These are phyloP conservation scores for Metopia argyrocephala DNA, from an alignment of 2,888 invertebrate genomes.

Conservation along the genomic window DNA sequence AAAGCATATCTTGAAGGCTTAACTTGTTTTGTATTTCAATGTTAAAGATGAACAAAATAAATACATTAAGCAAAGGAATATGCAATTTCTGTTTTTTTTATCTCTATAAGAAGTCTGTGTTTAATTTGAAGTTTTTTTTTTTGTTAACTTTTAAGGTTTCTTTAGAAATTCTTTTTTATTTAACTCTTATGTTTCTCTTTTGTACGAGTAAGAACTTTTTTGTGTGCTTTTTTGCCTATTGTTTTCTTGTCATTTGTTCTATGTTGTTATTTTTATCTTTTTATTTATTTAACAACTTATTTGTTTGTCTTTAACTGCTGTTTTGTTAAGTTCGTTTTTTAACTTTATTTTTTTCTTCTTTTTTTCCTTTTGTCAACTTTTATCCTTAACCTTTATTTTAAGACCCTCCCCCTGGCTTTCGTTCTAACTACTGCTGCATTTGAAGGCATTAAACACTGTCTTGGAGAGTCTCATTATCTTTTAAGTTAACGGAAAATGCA, in stretches of 20 bases:
- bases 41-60: neutral
- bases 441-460: neutral
- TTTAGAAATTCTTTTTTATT: neutral
- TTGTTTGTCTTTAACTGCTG: neutral
- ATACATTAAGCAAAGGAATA: neutral
- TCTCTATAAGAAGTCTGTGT: neutral
- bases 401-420: neutral
- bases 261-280: slow-evolving; percentile 1
- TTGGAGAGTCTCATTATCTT: slow-evolving; percentile 54
- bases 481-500: slow-evolving; percentile 18
- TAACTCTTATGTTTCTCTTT: neutral
- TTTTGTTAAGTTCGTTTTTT: slow-evolving; percentile 32
- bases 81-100: neutral
- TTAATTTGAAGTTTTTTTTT: neutral
- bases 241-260: slow-evolving; percentile 2
- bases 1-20: neutral
- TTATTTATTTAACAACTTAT: slow-evolving; percentile 42
- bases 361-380: slow-evolving; percentile 50
- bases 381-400: slow-evolving; percentile 62
- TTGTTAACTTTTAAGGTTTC: neutral
- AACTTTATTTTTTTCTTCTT: neutral
- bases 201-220: neutral
- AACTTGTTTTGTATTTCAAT: neutral
- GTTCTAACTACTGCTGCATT: slow-evolving; percentile 21
- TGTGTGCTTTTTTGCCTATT: neutral